A percentile compares a stretch with the other conserved stretches of the same genome.
phyloP scores from a whole-genome alignment of 2,888 invertebrate genomes.

The Onthophagus sagittarius region DNA sequence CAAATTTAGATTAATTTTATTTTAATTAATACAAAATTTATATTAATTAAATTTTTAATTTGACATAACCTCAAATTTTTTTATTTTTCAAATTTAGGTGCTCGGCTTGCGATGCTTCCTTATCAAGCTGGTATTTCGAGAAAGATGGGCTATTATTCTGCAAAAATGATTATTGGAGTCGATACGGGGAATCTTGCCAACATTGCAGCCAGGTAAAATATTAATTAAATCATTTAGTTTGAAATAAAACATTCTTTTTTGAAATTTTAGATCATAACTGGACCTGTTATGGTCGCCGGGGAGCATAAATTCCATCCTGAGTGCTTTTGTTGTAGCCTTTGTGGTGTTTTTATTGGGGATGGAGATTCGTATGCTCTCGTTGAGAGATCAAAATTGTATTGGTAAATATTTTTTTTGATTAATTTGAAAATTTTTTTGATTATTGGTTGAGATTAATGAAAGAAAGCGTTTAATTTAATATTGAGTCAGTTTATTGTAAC shows the following conservation, averaged over 20 bases:
- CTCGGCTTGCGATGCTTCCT: constrained; percentile 79
- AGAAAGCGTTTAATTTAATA: too few relatives aligned
- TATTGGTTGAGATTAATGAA: neutral
- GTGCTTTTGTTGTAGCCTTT: constrained; percentile 85
- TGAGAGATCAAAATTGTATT: constrained; percentile 86
- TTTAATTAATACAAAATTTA: too few relatives aligned
- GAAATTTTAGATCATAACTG: constrained; percentile 65
- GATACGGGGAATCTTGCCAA: constrained; percentile 86
- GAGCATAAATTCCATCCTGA: constrained; percentile 95
- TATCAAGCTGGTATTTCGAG: constrained; percentile 92
- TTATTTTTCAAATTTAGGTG: constrained; percentile 61
- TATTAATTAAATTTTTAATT: too few relatives aligned
- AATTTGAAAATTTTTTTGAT: neutral
- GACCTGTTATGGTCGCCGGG: constrained; percentile 92
- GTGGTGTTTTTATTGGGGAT: constrained; percentile 82
- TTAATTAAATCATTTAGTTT: constrained; percentile 13
- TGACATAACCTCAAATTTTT: too few relatives aligned
- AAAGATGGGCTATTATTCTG: constrained; percentile 86
- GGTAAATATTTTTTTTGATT: constrained; percentile 54
- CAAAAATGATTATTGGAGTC: constrained; percentile 82
- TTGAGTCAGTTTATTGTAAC: too few relatives aligned
- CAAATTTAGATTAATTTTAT: too few relatives aligned
- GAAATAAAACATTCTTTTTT: too few relatives aligned
- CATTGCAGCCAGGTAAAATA: constrained; percentile 71
- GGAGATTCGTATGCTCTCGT: constrained; percentile 89